These are phyloP conservation scores for Coilia nasus DNA, from an alignment of 2,797 vertebrate species.

Conservation along the genomic window DNA sequence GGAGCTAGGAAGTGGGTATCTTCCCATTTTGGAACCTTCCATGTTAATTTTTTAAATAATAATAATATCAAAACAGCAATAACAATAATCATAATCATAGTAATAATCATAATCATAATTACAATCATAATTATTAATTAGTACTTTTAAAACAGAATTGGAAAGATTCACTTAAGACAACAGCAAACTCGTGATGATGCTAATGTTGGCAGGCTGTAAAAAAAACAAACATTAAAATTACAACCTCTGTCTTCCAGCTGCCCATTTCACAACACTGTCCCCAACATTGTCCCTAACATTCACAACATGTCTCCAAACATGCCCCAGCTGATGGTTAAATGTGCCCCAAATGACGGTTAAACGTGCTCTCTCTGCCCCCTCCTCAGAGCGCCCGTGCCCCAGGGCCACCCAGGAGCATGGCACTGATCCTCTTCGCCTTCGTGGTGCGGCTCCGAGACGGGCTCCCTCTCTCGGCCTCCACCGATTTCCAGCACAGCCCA, in stretches of 20 bases:
- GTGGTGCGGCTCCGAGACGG: conserved; percentile 94
- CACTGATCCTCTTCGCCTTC: conserved; percentile 95
- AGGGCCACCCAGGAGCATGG: conserved; percentile 82
- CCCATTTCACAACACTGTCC: background rate
- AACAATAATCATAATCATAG: too few species aligned
- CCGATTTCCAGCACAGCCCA: conserved; percentile 88
- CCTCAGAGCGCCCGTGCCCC: conserved; percentile 66
- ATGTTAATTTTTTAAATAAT: too few species aligned
- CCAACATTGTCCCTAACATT: too few species aligned
- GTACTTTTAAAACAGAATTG: too few species aligned
- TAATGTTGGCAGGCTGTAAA: too few species aligned
- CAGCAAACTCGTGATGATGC: too few species aligned
- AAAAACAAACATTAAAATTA: background rate
- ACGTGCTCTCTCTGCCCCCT: background rate
- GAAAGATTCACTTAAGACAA: too few species aligned
- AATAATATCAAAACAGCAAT: too few species aligned
- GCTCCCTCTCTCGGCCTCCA: conserved; percentile 95
- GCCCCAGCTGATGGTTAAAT: background rate
- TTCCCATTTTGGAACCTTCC: too few species aligned
- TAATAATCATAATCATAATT: too few species aligned
- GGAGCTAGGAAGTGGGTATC: too few species aligned
- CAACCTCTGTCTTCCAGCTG: background rate
- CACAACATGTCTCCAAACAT: background rate
- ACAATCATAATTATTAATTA: too few species aligned
- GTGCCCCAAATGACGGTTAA: background rate